Percentiles rank a stretch among this genome's conserved stretches.
These are phyloP conservation scores for Syrista parreyssii DNA, from an alignment of 2,888 invertebrate genomes.

Conservation along the genomic window DNA sequence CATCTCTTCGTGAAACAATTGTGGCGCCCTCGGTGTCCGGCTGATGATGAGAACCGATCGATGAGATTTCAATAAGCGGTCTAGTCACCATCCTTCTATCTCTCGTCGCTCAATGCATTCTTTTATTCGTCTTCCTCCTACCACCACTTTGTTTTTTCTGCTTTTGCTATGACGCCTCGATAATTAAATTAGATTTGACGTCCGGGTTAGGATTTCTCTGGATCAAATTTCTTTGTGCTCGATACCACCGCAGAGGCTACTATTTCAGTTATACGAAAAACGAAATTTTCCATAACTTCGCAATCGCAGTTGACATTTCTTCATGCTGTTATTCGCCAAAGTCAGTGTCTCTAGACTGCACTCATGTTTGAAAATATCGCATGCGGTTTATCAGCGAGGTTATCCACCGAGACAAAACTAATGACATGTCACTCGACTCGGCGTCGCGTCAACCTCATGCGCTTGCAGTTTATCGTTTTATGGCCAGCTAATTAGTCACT, in stretches of 20 bases:
- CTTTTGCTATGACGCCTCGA: neutral
- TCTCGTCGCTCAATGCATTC: neutral
- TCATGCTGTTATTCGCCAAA: neutral
- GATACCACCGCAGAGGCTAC: neutral
- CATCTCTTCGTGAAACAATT: constrained; percentile 39
- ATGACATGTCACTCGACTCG: constrained; percentile 54
- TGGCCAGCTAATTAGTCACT: constrained; percentile 62
- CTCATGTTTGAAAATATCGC: neutral
- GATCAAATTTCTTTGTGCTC: neutral
- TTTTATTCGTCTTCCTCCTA: neutral
- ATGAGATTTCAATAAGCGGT: constrained; percentile 38
- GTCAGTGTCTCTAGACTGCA: neutral
- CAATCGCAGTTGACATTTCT: neutral
- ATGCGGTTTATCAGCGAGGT: constrained; percentile 59
- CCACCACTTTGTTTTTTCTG: neutral
- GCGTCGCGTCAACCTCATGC: constrained; percentile 57
- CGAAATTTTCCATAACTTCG: neutral
- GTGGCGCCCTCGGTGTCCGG: constrained; percentile 32
- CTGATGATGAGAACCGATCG: constrained; percentile 20
- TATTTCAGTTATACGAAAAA: neutral
- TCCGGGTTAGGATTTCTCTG: neutral
- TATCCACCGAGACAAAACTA: constrained; percentile 64
- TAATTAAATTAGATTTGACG: neutral
- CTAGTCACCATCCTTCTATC: constrained; percentile 14
- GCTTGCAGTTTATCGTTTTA: constrained; percentile 60